Conservation (phyloP, 2,888 invertebrate genomes). For the Congeria kusceri region DNA sequence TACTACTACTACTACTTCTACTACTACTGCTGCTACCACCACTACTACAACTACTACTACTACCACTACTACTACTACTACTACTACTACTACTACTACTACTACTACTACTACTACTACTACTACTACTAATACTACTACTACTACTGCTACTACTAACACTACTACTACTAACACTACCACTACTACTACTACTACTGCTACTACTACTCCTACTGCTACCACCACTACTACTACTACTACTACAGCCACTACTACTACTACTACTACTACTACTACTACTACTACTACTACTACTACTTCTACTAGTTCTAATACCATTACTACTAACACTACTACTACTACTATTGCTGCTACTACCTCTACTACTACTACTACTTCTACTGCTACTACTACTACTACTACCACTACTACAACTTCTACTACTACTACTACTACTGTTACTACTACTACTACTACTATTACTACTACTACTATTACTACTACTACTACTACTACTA, state of each 20-base stretch:
- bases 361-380: neutral
- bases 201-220: slow-evolving; percentile 8
- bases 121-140: slow-evolving; percentile 2
- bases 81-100: slow-evolving; percentile 7
- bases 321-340: slow-evolving; percentile 12
- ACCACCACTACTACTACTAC: too few relatives aligned
- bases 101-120: slow-evolving; percentile 10
- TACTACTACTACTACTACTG: slow-evolving; percentile 4
- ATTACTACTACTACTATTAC: slow-evolving; percentile 15
- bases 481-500: slow-evolving; percentile 15
- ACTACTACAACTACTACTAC: neutral
- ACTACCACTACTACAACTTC: slow-evolving; percentile 4
- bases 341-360: slow-evolving; percentile 18
- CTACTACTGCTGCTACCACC: neutral
- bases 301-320: slow-evolving; percentile 13
- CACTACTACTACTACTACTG: slow-evolving; percentile 5
- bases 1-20: slow-evolving; percentile 7
- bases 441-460: slow-evolving; percentile 14
- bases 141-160: neutral
- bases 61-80: slow-evolving; percentile 7
- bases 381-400: slow-evolving; percentile 6
- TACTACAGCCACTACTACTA: neutral
- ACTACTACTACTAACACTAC: slow-evolving; percentile 24
- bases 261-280: slow-evolving; percentile 7
- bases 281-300: slow-evolving; percentile 14